Evolutionary conservation across 1,140 invertebrate species (phyloP).

Genomic region (Drosophila guanche): DNA sequence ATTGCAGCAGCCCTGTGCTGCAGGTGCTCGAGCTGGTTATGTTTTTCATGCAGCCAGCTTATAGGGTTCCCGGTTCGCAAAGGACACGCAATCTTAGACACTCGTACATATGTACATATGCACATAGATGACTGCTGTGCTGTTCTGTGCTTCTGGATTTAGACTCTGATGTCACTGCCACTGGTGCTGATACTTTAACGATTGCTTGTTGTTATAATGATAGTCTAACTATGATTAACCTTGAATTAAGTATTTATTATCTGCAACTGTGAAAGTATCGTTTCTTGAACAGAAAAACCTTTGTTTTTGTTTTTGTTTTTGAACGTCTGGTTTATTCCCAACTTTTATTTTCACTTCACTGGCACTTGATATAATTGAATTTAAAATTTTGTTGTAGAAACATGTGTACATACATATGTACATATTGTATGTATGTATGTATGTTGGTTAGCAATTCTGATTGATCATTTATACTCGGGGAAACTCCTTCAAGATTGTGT

Average conservation of each 20-base stretch:
- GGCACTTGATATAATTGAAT: constrained; percentile 17
- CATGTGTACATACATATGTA: constrained; percentile 1
- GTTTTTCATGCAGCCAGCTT: constrained; percentile 83
- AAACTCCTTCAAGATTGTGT: constrained; percentile 26
- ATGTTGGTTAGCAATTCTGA: constrained; percentile 36
- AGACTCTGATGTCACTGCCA: constrained; percentile 57
- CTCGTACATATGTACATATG: constrained; percentile 7
- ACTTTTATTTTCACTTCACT: constrained; percentile 50
- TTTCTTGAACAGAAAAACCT: constrained; percentile 1
- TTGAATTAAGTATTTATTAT: no score
- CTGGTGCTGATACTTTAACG: constrained; percentile 39
- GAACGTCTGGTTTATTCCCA: constrained; percentile 2
- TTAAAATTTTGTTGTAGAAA: neutral
- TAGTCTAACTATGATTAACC: no score
- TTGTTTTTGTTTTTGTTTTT: constrained; percentile 21
- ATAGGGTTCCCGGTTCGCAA: constrained; percentile 13
- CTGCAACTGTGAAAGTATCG: no score
- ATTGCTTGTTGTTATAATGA: constrained; percentile 17
- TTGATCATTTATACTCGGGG: constrained; percentile 41
- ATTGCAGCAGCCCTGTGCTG: constrained; percentile 79
- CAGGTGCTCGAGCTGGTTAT: constrained; percentile 81
- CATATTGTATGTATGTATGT: constrained; percentile 4
- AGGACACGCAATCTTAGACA: neutral
- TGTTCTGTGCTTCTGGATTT: constrained; percentile 9
- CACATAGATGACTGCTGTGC: neutral